Evolutionary conservation across 2,797 vertebrate genomes (phyloP).

Genomic region (Myiotriccus ornatus): DNA sequence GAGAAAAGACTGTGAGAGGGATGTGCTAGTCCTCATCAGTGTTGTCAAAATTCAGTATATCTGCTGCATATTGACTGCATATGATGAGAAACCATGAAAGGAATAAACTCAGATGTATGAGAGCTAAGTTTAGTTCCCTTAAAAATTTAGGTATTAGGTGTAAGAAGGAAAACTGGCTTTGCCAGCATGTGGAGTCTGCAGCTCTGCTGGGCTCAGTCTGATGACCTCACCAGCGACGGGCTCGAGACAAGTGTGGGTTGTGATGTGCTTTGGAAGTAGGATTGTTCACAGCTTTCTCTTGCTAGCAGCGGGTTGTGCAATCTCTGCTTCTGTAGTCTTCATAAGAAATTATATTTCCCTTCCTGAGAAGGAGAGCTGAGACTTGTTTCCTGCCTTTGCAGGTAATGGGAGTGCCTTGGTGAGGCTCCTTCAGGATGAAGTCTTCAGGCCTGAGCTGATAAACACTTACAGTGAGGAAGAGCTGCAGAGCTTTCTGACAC

Average conservation of each 20-base stretch:
- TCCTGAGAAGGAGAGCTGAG: not conserved
- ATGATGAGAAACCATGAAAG: not conserved
- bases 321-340: not conserved
- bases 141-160: not conserved
- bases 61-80: not conserved
- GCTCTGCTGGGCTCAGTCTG: not conserved
- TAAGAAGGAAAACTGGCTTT: not conserved
- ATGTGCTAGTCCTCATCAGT: not conserved
- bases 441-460: constrained; percentile 84
- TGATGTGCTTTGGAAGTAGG: not conserved
- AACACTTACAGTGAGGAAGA: constrained; percentile 83
- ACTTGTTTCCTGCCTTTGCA: constrained; percentile 54
- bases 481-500: constrained; percentile 80
- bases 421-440: constrained; percentile 88
- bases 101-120: not conserved
- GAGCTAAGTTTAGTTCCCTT: not conserved
- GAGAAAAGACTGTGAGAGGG: not conserved
- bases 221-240: not conserved
- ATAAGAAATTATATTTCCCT: not conserved
- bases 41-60: not conserved
- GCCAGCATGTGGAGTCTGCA: not conserved
- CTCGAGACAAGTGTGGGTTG: not conserved
- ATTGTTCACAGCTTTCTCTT: not conserved
- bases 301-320: not conserved
- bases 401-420: constrained; percentile 87